Conservation (phyloP, 1,140 invertebrate species). For the Thaumatotibia leucotreta region DNA sequence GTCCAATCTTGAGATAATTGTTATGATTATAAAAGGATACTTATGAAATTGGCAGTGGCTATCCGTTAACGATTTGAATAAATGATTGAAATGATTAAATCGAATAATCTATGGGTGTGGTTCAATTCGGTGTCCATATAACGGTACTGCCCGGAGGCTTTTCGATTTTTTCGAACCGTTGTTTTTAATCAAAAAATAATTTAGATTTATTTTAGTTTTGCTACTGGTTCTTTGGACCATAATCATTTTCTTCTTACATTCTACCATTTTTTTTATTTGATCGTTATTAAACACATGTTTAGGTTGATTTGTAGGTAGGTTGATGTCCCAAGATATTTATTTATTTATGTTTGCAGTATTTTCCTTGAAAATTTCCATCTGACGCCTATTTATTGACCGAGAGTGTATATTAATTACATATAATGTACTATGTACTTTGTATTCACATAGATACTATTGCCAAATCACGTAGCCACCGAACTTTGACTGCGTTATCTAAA, state of each 20-base stretch:
- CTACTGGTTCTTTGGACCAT: not conserved
- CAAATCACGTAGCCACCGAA: not conserved
- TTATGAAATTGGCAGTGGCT: not conserved
- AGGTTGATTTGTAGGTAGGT: no score
- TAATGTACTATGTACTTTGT: no score
- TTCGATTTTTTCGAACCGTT: not conserved
- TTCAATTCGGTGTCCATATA: not conserved
- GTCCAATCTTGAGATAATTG: not conserved
- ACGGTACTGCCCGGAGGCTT: not conserved
- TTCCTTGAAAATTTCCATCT: no score
- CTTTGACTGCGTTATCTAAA: slow-evolving; percentile 39
- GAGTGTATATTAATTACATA: no score
- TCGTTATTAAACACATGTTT: no score
- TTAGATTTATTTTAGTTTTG: not conserved
- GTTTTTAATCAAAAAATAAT: not conserved
- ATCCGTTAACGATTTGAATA: not conserved
- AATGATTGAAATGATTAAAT: not conserved
- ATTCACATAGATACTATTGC: not conserved
- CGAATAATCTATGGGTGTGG: not conserved
- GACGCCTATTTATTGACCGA: no score
- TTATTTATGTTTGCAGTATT: no score
- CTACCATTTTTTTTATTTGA: no score
- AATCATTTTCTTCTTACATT: no score
- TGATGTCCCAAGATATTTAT: no score
- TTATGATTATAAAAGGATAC: slow-evolving; percentile 5